Conservation (phyloP, 2,797 vertebrate genomes). For the Oreochromis mossambicus region DNA sequence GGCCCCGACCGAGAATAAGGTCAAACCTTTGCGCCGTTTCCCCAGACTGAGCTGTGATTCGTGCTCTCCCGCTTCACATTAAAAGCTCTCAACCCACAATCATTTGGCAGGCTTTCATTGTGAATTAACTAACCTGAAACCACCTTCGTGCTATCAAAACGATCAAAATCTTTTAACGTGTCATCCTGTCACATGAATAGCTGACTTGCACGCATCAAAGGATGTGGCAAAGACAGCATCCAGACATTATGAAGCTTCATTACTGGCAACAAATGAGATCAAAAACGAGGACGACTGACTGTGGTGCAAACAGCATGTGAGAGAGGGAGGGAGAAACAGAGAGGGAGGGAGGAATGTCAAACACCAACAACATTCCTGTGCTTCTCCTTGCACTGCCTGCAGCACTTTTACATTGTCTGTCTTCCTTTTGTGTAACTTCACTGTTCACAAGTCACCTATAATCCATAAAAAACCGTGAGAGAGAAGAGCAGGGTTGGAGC, state of each 20-base stretch:
- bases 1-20: neutral
- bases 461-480: slow-evolving; percentile 33
- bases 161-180: neutral
- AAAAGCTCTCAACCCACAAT: neutral
- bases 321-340: slow-evolving; percentile 17
- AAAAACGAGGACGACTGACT: neutral
- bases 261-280: neutral
- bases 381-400: slow-evolving; percentile 74
- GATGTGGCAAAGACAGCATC: neutral
- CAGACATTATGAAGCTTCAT: neutral
- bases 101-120: neutral
- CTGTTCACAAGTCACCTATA: slow-evolving; percentile 53
- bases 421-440: slow-evolving; percentile 64
- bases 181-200: neutral
- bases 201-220: neutral
- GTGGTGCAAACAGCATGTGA: neutral
- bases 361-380: slow-evolving; percentile 82
- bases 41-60: neutral
- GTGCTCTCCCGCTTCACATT: neutral
- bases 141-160: neutral
- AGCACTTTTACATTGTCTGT: slow-evolving; percentile 72
- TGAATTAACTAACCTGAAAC: neutral
- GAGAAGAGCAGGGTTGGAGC: slow-evolving; percentile 3
- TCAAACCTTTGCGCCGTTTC: neutral
- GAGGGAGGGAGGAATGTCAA: slow-evolving; percentile 75